These are phyloP conservation scores for Salvelinus sp. DNA, from an alignment of 2,113 vertebrate species.

Conservation along the genomic window DNA sequence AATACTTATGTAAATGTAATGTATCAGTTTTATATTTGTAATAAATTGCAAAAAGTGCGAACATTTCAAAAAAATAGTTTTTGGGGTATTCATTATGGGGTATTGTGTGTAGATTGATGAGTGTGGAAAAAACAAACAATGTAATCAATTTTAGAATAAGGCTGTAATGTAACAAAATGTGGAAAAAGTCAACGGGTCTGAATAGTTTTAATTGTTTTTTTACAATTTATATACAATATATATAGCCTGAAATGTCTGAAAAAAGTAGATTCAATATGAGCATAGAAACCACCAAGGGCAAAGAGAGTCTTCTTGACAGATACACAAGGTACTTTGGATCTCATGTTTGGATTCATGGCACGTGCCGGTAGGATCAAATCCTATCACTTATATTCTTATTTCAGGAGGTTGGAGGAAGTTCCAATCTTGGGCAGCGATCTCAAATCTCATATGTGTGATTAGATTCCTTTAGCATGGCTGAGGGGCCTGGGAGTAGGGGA, in stretches of 20 bases:
- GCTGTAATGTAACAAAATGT: no score
- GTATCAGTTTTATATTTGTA: no score
- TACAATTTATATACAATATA: no score
- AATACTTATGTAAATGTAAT: no score
- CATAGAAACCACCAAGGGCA: slow-evolving; percentile 60
- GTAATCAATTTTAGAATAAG: no score
- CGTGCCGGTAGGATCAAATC: slow-evolving; percentile 51
- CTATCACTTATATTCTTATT: slow-evolving; percentile 58
- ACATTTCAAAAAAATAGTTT: no score
- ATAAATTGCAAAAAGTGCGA: no score
- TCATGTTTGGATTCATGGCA: slow-evolving; percentile 47
- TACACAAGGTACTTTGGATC: slow-evolving; percentile 65
- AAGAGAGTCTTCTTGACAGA: slow-evolving; percentile 51
- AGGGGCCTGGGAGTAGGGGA: slow-evolving; percentile 42
- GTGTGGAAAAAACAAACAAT: no score
- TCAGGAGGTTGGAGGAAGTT: slow-evolving; percentile 50
- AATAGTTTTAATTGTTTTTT: no score
- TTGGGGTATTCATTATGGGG: no score
- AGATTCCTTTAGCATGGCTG: slow-evolving; percentile 53
- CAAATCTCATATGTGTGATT: slow-evolving; percentile 54
- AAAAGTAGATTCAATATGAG: slow-evolving; percentile 36
- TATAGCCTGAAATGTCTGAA: slow-evolving; percentile 42
- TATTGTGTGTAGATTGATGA: no score
- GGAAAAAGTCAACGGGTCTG: no score
- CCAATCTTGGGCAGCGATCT: slow-evolving; percentile 55